These are phyloP conservation scores for Chromoteleia sp. DNA, from an alignment of 2,888 invertebrate species.

Conservation along the genomic window DNA sequence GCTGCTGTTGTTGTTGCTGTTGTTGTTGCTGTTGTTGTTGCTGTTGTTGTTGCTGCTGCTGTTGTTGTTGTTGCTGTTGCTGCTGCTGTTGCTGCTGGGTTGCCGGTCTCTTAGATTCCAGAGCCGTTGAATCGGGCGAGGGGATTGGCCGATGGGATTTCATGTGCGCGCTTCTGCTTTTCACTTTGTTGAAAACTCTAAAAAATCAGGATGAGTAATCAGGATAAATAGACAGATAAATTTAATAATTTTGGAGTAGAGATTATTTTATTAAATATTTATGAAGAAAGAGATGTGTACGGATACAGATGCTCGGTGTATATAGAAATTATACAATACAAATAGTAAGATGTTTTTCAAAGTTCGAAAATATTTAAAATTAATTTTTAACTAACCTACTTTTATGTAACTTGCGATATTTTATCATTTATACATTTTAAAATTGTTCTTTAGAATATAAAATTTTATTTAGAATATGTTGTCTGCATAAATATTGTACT, in stretches of 20 bases:
- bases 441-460: background rate
- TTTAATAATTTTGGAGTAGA: too few species aligned
- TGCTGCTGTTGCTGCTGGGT: constrained; percentile 73
- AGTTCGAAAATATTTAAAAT: too few species aligned
- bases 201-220: constrained; percentile 21
- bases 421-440: constrained; percentile 8
- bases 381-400: background rate
- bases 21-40: constrained; percentile 59
- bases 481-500: constrained; percentile 34
- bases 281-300: too few species aligned
- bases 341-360: too few species aligned
- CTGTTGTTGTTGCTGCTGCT: constrained; percentile 72
- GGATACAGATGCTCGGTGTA: too few species aligned
- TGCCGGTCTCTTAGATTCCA: constrained; percentile 86
- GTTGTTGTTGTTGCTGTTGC: constrained; percentile 71
- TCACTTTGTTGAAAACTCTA: constrained; percentile 98
- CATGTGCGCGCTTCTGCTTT: constrained; percentile 99
- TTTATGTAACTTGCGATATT: background rate
- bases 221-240: background rate
- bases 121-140: constrained; percentile 91
- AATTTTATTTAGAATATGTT: background rate
- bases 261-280: too few species aligned
- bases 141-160: constrained; percentile 95
- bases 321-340: too few species aligned
- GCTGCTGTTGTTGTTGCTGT: constrained; percentile 73